Base-by-base conservation (phyloP, 2,888 invertebrate genomes). In the Chrysina gloriosa region DNA sequence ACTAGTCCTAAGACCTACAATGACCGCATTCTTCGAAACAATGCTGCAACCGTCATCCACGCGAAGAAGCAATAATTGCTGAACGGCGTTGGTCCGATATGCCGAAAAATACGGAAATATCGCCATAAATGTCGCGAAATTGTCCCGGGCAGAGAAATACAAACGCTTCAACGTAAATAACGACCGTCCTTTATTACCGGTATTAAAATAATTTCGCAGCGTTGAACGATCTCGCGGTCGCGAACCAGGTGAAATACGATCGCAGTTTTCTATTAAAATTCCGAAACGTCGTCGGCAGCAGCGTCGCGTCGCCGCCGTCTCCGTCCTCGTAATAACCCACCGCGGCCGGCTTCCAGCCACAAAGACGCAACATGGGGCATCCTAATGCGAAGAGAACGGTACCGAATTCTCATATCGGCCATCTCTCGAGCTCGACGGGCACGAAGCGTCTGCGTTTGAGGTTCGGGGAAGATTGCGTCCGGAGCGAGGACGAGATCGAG, bases 191-290 rank as follows among this genome's bases (percentile, higher is more conserved):
- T 80, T 80, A 80, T 79, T 80, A 77, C 78, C 73, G 63, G 75
- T 77, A 79, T 80, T 80, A 79, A 79, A 80, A 80, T 79, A 79
- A 80, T 80, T 80, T 79, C 76, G 29, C 75, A 36, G 75, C 77
- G 78, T 79, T 78, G 75, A 77, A 72, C 77, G 78, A 25, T 25
- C 76, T 25, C 25, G 39, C 25, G 58, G 39, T 19, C 14, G 58
- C 39, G 14, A 58, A 25, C 58, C 78, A 78, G 77, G 78, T 80
- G 78, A 80, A 78, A 78, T 79, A 80, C 79, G 78, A 77, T 75
- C 75, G 67, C 76, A 76, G 77, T 79, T 79, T 79, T 79, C 78
- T 78, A 79, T 79, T 79, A 79, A 77, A 79, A 79, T 79, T 78
- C 77, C 75, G 72, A 77, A 76, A 76, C 76, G 77, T 76, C 78